phyloP scores from a whole-genome alignment of 2,113 vertebrate genomes.

The Crotophaga sulcirostris region DNA sequence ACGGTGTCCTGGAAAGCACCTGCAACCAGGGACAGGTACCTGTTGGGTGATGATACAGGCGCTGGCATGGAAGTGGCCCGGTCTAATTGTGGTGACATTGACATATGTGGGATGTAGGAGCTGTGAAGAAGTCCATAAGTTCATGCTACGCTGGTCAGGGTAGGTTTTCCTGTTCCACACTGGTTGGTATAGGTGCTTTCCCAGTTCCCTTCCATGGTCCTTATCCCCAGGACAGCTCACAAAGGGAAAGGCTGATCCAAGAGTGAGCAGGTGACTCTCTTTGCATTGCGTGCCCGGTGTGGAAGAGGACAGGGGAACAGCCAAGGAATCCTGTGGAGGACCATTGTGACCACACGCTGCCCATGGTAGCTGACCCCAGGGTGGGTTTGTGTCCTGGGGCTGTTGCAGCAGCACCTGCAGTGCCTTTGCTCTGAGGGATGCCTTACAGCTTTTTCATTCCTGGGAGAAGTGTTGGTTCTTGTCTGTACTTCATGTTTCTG shows the following conservation, averaged over 20 bases:
- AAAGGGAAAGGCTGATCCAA: not conserved
- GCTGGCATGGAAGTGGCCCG: accelerated
- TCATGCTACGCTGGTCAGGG: accelerated
- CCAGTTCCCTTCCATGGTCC: not conserved
- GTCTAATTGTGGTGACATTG: accelerated
- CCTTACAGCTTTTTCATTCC: not conserved
- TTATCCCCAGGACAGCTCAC: not conserved
- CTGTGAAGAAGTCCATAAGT: accelerated
- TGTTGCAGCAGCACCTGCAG: accelerated
- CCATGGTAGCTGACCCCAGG: not conserved
- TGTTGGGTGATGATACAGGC: accelerated
- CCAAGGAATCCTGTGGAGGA: not conserved
- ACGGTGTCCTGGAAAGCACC: accelerated
- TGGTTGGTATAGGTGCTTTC: not conserved
- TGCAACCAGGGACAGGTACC: not conserved
- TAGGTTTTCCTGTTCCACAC: accelerated
- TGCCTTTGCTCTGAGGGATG: too few species aligned
- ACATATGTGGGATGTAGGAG: accelerated
- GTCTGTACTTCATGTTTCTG: not conserved
- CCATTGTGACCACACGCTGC: not conserved
- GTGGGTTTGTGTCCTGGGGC: not conserved
- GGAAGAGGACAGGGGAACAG: not conserved
- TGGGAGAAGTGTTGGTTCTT: not conserved
- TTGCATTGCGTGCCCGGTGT: too few species aligned
- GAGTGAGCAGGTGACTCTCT: not conserved